Evolutionary conservation across 2,113 vertebrate genomes (phyloP).

Genomic region (Deroptyus accipitrinus): DNA sequence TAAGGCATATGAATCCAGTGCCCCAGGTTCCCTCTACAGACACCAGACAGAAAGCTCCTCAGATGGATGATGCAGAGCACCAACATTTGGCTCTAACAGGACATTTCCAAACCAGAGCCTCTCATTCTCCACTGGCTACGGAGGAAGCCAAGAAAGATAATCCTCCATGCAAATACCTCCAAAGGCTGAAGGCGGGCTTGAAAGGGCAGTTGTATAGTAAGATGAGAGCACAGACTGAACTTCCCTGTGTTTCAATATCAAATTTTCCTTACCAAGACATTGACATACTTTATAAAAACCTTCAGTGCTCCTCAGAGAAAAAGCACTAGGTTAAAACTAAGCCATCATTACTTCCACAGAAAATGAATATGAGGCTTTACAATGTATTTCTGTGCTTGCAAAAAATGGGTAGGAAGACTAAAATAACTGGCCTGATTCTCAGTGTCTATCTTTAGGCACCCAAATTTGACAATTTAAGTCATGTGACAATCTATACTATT

Average conservation of each 20-base stretch:
- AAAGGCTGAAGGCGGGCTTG: not conserved
- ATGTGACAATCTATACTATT: slow-evolving; percentile 50
- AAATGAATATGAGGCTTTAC: not conserved
- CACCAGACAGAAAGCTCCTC: not conserved
- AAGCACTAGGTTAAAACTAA: slow-evolving; percentile 42
- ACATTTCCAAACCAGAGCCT: not conserved
- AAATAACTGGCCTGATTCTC: slow-evolving; percentile 66
- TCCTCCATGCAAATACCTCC: not conserved
- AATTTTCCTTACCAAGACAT: slow-evolving; percentile 25
- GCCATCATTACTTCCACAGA: not conserved
- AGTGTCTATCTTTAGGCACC: slow-evolving; percentile 51
- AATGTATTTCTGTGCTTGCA: slow-evolving; percentile 31
- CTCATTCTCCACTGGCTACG: not conserved
- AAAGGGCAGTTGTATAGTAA: not conserved
- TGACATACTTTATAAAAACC: slow-evolving; percentile 36
- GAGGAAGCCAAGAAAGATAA: not conserved
- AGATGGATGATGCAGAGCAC: not conserved
- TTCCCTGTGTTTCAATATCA: not conserved
- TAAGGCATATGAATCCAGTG: not conserved
- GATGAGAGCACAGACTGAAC: not conserved
- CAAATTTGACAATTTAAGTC: slow-evolving; percentile 48
- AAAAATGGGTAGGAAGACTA: slow-evolving; percentile 47
- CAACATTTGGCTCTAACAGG: not conserved
- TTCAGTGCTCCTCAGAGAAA: slow-evolving; percentile 36
- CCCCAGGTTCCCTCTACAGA: not conserved